These are phyloP conservation scores for Anoura caudifer DNA, from an alignment of 2,113 vertebrate genomes.

Conservation along the genomic window DNA sequence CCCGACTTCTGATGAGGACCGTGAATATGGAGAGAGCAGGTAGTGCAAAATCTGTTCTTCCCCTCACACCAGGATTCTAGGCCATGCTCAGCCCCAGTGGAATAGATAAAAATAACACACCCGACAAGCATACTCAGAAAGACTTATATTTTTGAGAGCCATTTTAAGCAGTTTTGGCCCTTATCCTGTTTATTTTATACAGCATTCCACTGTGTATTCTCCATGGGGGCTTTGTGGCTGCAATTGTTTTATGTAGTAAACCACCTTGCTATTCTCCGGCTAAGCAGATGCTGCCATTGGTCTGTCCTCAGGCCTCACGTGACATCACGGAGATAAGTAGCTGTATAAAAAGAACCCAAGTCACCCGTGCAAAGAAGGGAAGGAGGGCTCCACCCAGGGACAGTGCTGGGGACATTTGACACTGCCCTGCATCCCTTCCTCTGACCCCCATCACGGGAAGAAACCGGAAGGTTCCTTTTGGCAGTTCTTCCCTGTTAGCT, in stretches of 20 bases:
- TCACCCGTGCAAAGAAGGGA: background rate
- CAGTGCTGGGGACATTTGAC: background rate
- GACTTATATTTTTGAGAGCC: constrained; percentile 68
- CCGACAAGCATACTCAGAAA: constrained; percentile 69
- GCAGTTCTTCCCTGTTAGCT: background rate
- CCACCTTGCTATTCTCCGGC: background rate
- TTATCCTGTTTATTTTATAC: background rate
- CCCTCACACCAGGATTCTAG: constrained; percentile 77
- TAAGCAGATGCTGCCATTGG: background rate
- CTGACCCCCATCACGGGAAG: background rate
- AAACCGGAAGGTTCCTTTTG: background rate
- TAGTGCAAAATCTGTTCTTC: constrained; percentile 71
- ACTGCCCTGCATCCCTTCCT: accelerated
- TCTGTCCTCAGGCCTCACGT: background rate
- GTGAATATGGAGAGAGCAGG: constrained; percentile 65
- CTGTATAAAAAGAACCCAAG: background rate
- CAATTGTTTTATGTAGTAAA: background rate
- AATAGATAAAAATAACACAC: constrained; percentile 79
- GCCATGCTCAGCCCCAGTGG: constrained; percentile 69
- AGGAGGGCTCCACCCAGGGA: background rate
- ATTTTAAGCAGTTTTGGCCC: constrained; percentile 66
- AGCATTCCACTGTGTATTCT: background rate
- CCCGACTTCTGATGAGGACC: constrained; percentile 21
- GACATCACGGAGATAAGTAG: background rate
- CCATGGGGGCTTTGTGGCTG: constrained; percentile 6